These are phyloP conservation scores for Calliopum simillimum DNA, from an alignment of 2,888 invertebrate genomes.

Conservation along the genomic window DNA sequence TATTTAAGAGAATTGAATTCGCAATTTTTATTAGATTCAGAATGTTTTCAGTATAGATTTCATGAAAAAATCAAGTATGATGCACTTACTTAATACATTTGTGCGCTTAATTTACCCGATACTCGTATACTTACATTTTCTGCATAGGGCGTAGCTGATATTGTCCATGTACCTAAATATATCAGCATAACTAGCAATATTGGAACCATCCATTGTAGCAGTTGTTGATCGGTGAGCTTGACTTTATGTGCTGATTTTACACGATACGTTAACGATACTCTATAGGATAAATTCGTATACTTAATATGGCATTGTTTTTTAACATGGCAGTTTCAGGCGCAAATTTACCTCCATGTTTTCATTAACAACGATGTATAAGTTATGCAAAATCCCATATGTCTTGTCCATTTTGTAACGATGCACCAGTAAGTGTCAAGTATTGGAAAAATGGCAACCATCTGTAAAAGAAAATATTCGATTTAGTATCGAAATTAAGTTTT, in stretches of 20 bases:
- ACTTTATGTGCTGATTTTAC: constrained; percentile 94
- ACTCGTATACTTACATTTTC: constrained; percentile 72
- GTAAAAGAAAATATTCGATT: constrained; percentile 41
- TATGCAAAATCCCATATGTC: constrained; percentile 92
- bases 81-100: too few relatives aligned
- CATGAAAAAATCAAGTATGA: background rate
- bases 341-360: constrained; percentile 90
- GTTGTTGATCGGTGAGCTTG: constrained; percentile 90
- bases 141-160: constrained; percentile 86
- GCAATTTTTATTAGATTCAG: too few relatives aligned
- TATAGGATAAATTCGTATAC: constrained; percentile 56
- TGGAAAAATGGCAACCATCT: constrained; percentile 95
- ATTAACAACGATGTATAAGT: constrained; percentile 92
- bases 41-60: too few relatives aligned
- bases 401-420: constrained; percentile 91
- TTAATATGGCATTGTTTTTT: background rate
- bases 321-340: background rate
- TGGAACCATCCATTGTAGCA: constrained; percentile 93
- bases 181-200: constrained; percentile 90
- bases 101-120: background rate
- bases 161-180: constrained; percentile 90
- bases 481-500: background rate
- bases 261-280: constrained; percentile 91
- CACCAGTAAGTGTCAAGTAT: constrained; percentile 87
- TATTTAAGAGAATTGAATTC: too few relatives aligned